Conservation (phyloP, 2,888 invertebrate species). For the Lasioglossum marginatum region DNA sequence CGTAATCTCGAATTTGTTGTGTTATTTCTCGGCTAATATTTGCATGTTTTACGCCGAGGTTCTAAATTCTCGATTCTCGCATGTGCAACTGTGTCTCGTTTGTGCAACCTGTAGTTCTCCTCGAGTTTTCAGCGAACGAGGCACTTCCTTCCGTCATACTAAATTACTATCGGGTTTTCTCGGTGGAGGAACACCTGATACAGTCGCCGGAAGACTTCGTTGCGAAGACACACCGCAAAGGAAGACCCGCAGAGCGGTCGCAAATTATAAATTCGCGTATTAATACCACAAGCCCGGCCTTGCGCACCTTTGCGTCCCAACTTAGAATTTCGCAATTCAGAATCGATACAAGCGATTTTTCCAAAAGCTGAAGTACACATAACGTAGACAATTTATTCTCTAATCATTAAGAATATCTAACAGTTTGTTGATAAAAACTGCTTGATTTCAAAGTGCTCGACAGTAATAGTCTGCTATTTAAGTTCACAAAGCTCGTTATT, state of each 20-base stretch:
- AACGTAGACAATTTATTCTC: too few relatives aligned
- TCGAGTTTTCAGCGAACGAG: background rate
- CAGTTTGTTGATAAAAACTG: background rate
- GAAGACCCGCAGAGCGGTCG: constrained; percentile 23
- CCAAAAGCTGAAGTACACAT: background rate
- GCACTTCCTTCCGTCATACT: background rate
- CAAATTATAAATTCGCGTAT: constrained; percentile 41
- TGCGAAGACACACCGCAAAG: background rate
- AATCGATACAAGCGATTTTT: background rate
- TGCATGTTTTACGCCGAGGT: too few relatives aligned
- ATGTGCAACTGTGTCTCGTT: too few relatives aligned
- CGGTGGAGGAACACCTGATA: background rate
- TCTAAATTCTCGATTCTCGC: too few relatives aligned
- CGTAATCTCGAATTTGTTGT: background rate
- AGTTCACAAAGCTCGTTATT: background rate
- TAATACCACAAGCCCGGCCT: background rate
- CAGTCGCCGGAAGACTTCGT: background rate
- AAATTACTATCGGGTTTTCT: background rate
- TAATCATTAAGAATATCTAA: background rate
- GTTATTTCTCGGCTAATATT: too few relatives aligned
- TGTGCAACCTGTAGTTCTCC: background rate
- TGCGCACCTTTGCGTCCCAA: background rate
- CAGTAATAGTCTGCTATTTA: background rate
- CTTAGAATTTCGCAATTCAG: background rate
- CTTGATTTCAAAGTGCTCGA: background rate